Percentiles rank a stretch among this genome's conserved stretches.
These are phyloP conservation scores for Ectemnius continuus DNA, from an alignment of 2,888 invertebrate species.

Conservation along the genomic window DNA sequence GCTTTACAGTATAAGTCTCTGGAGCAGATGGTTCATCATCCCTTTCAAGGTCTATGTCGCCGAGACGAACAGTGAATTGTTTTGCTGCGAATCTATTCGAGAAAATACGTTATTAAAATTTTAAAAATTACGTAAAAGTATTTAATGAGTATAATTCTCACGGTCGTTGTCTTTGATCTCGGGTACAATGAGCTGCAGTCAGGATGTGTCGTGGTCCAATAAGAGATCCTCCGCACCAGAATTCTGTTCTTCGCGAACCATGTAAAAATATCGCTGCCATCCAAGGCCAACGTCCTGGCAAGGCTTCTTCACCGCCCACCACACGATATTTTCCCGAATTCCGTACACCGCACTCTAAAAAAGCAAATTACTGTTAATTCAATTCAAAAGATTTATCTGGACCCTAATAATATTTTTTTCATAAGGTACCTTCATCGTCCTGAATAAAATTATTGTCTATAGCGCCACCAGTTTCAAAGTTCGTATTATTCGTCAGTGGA, in stretches of 20 bases:
- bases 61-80: slow-evolving; percentile 93
- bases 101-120: slow-evolving; percentile 28
- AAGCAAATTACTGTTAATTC: not conserved
- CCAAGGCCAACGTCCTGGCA: slow-evolving; percentile 96
- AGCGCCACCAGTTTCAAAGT: slow-evolving; percentile 60
- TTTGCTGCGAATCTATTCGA: slow-evolving; percentile 87
- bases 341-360: slow-evolving; percentile 87
- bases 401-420: not conserved
- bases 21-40: slow-evolving; percentile 92
- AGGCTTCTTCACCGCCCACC: slow-evolving; percentile 92
- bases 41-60: slow-evolving; percentile 91
- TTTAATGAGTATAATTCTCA: slow-evolving; percentile 78
- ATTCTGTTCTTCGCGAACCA: slow-evolving; percentile 90
- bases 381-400: not conserved
- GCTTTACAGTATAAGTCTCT: slow-evolving; percentile 87
- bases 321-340: slow-evolving; percentile 92
- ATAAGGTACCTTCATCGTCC: slow-evolving; percentile 71
- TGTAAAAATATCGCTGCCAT: slow-evolving; percentile 96
- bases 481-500: slow-evolving; percentile 51
- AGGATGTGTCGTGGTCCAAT: slow-evolving; percentile 89
- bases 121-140: not conserved
- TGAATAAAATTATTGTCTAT: slow-evolving; percentile 75
- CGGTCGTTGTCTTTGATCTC: slow-evolving; percentile 93
- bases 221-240: slow-evolving; percentile 96
- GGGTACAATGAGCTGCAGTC: slow-evolving; percentile 96